Evolutionary conservation across 2,113 vertebrate species (phyloP), one percentile per base, ranked within the genome.

Genomic region (Tragelaphus scriptus): DNA sequence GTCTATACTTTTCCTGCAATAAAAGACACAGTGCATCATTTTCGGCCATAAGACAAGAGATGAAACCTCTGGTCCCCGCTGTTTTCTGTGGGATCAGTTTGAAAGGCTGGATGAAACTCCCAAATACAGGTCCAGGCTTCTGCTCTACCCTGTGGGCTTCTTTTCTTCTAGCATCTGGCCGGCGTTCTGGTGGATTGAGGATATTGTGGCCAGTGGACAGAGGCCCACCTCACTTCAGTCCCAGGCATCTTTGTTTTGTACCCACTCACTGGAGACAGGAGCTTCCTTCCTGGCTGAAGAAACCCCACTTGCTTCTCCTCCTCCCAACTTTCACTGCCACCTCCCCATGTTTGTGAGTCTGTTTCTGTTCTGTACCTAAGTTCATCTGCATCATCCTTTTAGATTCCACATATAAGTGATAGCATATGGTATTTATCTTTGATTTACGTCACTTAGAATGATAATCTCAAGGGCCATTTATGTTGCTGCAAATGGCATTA

Each of bases 181-280:
- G 63, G 9, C 0, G 0, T 28, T 49, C 23, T 51, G 1, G 0
- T 1, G 2, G 61, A 13, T 0, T 3, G 61, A 25, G 32, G 28
- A 7, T 4, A 6, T 21, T 32, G 12, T 44, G 49, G 5, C 25
- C 4, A 0, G 79, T 1, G 6, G 28, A 59, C 15, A 0, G 6
- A 21, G 40, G 30, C 40, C 51, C 30, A 75, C 26, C 21, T 21
- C 61, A 2, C 26, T 17, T n/a, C 28, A 30, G 58, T 28, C 17
- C 10, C 44, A 7, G 14, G 68, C 49, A 1, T 19, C 36, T 19
- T 23, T 4, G 12, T 13, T 53, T 49, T 15, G 84, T 28, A 1
- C 32, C n/a, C 5, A 40, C 10, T 16, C 36, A 12, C 12, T 11
- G 32, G 51, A 36, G 51, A 68, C 32, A 40, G 53, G 4, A 3